These are phyloP conservation scores for Pangasius djambal DNA, from an alignment of 2,797 vertebrate genomes.

Conservation along the genomic window DNA sequence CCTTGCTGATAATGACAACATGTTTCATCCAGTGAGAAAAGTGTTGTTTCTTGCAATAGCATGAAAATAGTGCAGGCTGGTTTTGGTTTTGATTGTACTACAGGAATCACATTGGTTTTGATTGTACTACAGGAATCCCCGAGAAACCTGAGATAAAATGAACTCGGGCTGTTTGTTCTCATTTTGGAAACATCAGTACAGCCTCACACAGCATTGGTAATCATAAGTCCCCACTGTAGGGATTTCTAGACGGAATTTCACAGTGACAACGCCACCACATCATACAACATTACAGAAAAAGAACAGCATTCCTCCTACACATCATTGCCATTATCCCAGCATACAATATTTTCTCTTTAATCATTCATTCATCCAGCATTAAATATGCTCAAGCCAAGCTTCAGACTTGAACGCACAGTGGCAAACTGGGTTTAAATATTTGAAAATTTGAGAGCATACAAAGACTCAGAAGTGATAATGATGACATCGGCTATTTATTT, in stretches of 20 bases:
- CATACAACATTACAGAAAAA: conserved; percentile 19
- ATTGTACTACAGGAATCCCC: background rate
- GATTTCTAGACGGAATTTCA: conserved; percentile 8
- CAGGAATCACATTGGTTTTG: background rate
- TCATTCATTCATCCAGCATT: conserved; percentile 12
- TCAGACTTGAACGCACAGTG: background rate
- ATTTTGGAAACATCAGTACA: background rate
- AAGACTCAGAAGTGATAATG: background rate
- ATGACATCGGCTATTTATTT: background rate
- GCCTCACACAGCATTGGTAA: background rate
- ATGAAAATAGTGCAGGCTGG: no score
- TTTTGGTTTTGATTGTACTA: background rate
- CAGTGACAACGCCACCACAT: background rate
- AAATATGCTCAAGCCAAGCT: background rate
- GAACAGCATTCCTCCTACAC: background rate
- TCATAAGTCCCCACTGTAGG: background rate
- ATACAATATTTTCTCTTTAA: background rate
- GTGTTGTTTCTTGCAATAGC: background rate
- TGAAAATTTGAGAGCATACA: background rate
- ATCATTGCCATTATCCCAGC: conserved; percentile 33
- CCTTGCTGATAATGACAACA: background rate
- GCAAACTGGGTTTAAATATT: conserved; percentile 1
- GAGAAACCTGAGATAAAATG: background rate
- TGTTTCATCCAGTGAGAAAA: background rate
- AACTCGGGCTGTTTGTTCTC: background rate